A percentile compares a stretch with the other conserved stretches of the same genome.
Evolutionary conservation across 2,113 vertebrate species (phyloP).

Genomic region (human (Homo sapiens)): DNA sequence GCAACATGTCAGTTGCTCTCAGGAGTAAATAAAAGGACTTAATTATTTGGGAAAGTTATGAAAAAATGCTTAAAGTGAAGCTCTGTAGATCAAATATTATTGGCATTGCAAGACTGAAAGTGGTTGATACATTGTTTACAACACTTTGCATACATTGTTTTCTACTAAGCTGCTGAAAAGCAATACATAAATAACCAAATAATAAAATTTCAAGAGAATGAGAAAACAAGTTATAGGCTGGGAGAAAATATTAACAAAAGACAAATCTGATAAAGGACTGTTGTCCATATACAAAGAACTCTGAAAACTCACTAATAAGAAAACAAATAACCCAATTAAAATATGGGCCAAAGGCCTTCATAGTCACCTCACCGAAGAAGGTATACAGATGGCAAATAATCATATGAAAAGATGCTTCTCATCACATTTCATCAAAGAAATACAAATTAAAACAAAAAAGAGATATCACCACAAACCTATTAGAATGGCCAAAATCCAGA

Average conservation of each 20-base stretch:
- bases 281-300: not conserved
- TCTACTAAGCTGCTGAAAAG: not conserved
- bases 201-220: not conserved
- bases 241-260: not conserved
- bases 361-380: not conserved
- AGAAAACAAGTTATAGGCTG: not conserved
- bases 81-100: not conserved
- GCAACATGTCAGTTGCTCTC: not conserved
- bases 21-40: not conserved
- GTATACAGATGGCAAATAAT: not conserved
- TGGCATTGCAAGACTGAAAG: not conserved
- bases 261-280: not conserved
- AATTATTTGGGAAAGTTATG: not conserved
- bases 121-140: not conserved
- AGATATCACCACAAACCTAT: not conserved
- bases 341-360: not conserved
- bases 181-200: not conserved
- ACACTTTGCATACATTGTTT: not conserved
- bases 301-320: not conserved
- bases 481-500: not conserved
- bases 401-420: not conserved
- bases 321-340: not conserved
- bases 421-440: not conserved
- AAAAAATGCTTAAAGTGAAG: not conserved
- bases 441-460: not conserved